phyloP scores from a whole-genome alignment of 1,140 invertebrate species.

The Eumaeus atala region DNA sequence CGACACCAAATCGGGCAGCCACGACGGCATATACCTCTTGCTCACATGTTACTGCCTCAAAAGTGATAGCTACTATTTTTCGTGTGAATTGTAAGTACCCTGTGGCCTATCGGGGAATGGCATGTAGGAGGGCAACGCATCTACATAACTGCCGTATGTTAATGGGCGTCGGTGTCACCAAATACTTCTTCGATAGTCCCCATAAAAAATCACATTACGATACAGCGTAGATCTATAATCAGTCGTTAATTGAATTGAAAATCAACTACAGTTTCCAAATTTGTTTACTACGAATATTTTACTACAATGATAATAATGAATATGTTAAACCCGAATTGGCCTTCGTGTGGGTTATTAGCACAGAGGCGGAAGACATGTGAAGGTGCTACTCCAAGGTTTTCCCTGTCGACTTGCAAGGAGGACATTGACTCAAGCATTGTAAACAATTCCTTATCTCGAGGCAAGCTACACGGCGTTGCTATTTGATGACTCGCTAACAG shows the following conservation, averaged over 20 bases:
- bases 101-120: too few species aligned
- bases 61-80: too few species aligned
- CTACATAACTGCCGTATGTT: too few species aligned
- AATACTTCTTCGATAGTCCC: too few species aligned
- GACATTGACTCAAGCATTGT: constrained; percentile 71
- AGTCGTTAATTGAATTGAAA: background rate
- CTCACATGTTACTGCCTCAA: too few species aligned
- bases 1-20: too few species aligned
- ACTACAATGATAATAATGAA: constrained; percentile 11
- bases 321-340: constrained; percentile 27
- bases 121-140: too few species aligned
- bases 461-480: constrained; percentile 36
- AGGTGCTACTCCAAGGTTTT: constrained; percentile 63
- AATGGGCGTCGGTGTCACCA: too few species aligned
- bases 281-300: constrained; percentile 12
- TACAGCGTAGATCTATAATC: too few species aligned
- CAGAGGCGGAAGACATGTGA: constrained; percentile 41
- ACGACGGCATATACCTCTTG: too few species aligned
- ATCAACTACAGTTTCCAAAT: background rate
- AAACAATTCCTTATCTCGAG: constrained; percentile 72
- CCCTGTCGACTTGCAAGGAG: constrained; percentile 55
- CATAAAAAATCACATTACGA: too few species aligned
- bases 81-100: too few species aligned
- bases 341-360: constrained; percentile 32
- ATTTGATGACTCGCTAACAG: constrained; percentile 52